A percentile compares a stretch with the other conserved stretches of the same genome.
Conservation (phyloP, 1,140 invertebrate species). For the Paraescarpia echinospica region DNA sequence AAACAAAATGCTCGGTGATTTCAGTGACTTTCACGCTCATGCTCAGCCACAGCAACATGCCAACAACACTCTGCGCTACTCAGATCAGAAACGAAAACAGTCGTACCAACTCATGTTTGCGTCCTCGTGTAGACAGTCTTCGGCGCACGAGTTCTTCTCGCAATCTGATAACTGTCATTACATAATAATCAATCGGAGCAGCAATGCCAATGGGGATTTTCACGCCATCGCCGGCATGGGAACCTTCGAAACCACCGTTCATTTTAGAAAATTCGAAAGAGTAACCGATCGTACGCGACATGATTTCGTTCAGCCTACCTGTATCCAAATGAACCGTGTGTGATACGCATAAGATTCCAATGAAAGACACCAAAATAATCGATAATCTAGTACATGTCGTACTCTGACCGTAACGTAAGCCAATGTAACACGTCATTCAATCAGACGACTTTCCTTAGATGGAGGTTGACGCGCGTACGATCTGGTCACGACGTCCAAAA, state of each 20-base stretch:
- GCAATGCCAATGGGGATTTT: background rate
- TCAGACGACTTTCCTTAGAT: background rate
- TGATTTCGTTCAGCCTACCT: background rate
- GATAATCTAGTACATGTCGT: background rate
- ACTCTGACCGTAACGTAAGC: background rate
- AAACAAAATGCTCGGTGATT: background rate
- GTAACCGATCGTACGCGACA: background rate
- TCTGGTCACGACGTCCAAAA: background rate
- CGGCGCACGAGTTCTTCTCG: slow-evolving; percentile 1
- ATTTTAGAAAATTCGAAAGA: background rate
- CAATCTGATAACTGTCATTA: slow-evolving; percentile 2
- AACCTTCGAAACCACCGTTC: background rate
- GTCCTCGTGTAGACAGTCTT: slow-evolving; percentile 3
- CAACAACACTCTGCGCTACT: background rate
- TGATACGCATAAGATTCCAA: background rate
- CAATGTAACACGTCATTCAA: background rate
- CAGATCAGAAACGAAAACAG: background rate
- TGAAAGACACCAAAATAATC: background rate
- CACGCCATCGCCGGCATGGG: background rate
- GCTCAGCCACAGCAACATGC: background rate
- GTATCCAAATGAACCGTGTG: background rate
- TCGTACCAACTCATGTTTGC: slow-evolving; percentile 11
- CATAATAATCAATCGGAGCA: background rate
- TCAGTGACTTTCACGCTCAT: background rate
- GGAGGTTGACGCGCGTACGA: background rate